phyloP scores from a whole-genome alignment of 2,113 vertebrate species.

The Falcunculus frontatus region DNA sequence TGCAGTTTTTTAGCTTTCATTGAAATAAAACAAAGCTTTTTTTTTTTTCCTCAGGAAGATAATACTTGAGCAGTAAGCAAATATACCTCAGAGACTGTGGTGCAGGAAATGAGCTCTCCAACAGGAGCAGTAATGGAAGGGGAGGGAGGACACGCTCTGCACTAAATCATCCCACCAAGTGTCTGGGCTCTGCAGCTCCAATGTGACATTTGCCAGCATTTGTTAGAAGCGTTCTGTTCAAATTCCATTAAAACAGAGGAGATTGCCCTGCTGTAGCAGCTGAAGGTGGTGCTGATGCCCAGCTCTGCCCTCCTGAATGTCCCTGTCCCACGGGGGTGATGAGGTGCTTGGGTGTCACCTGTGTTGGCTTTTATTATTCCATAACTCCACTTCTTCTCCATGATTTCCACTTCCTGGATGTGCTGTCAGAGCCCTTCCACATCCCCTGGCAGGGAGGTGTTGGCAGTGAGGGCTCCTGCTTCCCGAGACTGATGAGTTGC shows the following conservation, averaged over 20 bases:
- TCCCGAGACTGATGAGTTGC: neutral
- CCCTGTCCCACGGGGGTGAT: neutral
- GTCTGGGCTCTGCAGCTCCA: neutral
- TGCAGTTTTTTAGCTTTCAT: conserved; percentile 10
- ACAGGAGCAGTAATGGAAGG: neutral
- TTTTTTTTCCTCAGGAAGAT: neutral
- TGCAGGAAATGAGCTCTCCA: conserved; percentile 6
- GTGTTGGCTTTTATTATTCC: fast-evolving
- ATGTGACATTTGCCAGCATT: neutral
- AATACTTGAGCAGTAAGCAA: conserved; percentile 15
- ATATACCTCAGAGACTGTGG: neutral
- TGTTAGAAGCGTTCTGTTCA: neutral
- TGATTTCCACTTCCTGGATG: fast-evolving
- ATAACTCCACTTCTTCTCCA: neutral
- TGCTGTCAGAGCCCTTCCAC: neutral
- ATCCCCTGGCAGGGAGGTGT: neutral
- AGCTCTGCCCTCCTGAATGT: neutral
- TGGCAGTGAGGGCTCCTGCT: neutral
- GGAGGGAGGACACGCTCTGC: neutral
- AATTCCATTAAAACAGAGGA: neutral
- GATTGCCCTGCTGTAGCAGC: neutral
- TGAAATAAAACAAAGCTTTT: conserved; percentile 1
- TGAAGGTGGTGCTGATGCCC: neutral
- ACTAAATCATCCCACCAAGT: neutral
- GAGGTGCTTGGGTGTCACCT: neutral